Percentiles rank a stretch among this genome's conserved stretches.
phyloP scores from a whole-genome alignment of 2,888 invertebrate species.

The Pristionchus exspectatus region DNA sequence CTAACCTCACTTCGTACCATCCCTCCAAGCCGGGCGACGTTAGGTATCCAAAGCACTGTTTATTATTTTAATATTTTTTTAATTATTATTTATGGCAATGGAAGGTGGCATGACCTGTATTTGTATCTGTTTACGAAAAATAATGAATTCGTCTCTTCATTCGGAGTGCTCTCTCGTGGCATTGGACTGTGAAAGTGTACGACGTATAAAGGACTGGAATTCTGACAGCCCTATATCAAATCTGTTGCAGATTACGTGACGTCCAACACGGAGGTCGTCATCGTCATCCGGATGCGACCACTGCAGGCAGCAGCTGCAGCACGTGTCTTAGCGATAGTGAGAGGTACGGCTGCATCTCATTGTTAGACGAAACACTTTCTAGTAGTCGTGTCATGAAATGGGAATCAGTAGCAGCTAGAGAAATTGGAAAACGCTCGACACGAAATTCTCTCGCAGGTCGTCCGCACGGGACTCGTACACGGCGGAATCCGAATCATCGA shows the following conservation, averaged over 20 bases:
- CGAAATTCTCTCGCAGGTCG: conserved; percentile 15
- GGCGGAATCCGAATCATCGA: conserved; percentile 14
- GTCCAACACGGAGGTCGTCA: conserved; percentile 5
- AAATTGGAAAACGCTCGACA: no score
- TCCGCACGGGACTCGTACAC: conserved; percentile 47
- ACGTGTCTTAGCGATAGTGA: conserved; percentile 44
- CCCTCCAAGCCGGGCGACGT: conserved; percentile 54
- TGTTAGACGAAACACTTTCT: not conserved
- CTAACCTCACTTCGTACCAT: conserved; percentile 46
- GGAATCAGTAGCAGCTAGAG: not conserved
- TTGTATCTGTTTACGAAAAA: not conserved
- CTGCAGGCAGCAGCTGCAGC: conserved; percentile 22
- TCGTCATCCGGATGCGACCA: not conserved
- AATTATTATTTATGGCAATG: not conserved
- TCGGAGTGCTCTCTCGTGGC: not conserved
- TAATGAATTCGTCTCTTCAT: no score
- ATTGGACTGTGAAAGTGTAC: not conserved
- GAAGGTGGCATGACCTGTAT: not conserved
- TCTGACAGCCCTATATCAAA: not conserved
- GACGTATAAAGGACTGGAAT: no score
- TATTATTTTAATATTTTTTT: not conserved
- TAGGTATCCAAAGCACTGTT: not conserved
- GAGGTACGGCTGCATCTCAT: not conserved
- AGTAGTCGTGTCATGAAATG: not conserved
- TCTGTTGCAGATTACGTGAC: not conserved